Percentiles rank a stretch among this genome's conserved stretches.
Evolutionary conservation across 2,888 invertebrate genomes (phyloP).

Genomic region (Eustalomyia histrio): DNA sequence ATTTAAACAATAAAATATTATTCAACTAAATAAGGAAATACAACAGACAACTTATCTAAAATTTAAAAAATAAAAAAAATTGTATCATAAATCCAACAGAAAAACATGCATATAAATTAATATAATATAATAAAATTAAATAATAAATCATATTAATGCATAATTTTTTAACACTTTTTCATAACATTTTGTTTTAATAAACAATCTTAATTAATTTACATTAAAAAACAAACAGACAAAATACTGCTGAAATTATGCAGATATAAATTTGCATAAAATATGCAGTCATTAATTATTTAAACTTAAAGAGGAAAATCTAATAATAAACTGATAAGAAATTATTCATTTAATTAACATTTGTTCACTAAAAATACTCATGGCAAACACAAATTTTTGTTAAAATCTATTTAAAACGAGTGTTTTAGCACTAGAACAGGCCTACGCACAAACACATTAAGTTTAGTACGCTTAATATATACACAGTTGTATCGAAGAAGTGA

Average conservation of each 20-base stretch:
- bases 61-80: constrained; percentile 5
- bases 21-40: constrained; percentile 48
- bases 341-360: background rate
- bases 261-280: background rate
- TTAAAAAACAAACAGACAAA: background rate
- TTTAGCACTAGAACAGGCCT: background rate
- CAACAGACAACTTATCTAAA: constrained; percentile 2
- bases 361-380: background rate
- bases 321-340: background rate
- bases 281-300: background rate
- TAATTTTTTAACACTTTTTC: background rate
- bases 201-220: background rate
- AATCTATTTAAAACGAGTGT: background rate
- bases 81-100: constrained; percentile 24
- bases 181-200: background rate
- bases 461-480: background rate
- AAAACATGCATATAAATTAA: constrained; percentile 9
- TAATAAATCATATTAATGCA: constrained; percentile 32
- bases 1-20: constrained; percentile 40
- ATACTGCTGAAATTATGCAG: background rate
- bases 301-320: background rate
- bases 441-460: background rate
- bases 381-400: background rate
- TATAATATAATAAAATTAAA: constrained; percentile 11
- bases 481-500: background rate